These are phyloP conservation scores for Berghia stephanieae DNA, from an alignment of 1,140 invertebrate genomes.

Conservation along the genomic window DNA sequence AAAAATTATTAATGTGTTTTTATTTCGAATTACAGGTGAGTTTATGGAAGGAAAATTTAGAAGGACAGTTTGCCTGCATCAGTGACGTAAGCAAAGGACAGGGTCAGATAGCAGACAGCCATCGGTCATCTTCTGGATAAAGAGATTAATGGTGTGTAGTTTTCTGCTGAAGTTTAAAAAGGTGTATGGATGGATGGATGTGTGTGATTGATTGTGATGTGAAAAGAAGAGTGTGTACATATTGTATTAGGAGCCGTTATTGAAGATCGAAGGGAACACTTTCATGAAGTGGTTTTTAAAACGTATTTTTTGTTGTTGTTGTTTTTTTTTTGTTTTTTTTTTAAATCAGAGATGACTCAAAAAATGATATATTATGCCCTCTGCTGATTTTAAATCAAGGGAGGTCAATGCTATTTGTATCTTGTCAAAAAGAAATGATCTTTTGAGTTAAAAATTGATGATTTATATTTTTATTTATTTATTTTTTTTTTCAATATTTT, in stretches of 20 bases:
- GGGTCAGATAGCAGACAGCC: constrained; percentile 55
- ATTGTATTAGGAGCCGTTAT: background rate
- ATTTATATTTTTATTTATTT: background rate
- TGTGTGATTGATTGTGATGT: background rate
- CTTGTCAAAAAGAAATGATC: background rate
- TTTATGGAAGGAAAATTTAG: constrained; percentile 90
- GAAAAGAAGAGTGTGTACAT: background rate
- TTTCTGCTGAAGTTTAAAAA: too few species aligned
- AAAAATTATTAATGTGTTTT: too few species aligned
- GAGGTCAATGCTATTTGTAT: background rate
- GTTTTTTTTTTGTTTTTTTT: too few species aligned
- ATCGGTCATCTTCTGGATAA: constrained; percentile 40
- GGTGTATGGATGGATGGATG: background rate
- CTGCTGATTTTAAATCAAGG: background rate
- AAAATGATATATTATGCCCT: background rate
- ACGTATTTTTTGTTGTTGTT: too few species aligned
- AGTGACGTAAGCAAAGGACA: constrained; percentile 88
- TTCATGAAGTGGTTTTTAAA: too few species aligned
- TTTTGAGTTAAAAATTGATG: too few species aligned
- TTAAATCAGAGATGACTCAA: too few species aligned
- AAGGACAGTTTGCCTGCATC: constrained; percentile 91
- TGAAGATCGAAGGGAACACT: constrained; percentile 4
- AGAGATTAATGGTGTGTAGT: background rate
- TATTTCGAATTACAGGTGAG: constrained; percentile 74
- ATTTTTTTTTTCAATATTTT: background rate